phyloP scores from a whole-genome alignment of 2,797 vertebrate genomes.

The Sebastes trivittatus region DNA sequence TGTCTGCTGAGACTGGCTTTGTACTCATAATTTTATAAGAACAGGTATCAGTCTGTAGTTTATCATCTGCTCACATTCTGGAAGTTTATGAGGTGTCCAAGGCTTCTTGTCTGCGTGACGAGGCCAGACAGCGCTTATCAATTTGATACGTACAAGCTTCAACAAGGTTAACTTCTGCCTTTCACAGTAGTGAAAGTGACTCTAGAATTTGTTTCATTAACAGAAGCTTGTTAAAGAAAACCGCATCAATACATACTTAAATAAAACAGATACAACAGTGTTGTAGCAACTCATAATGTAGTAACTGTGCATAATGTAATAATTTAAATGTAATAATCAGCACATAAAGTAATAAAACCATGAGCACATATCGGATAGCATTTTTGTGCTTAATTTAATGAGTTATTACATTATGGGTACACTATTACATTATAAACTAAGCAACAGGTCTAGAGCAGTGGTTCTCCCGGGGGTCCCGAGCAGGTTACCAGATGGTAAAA shows the following conservation, averaged over 20 bases:
- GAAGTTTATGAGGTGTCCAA: background rate
- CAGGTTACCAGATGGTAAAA: too few species aligned
- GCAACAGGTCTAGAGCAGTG: too few species aligned
- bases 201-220: background rate
- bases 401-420: too few species aligned
- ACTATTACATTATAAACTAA: too few species aligned
- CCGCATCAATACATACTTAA: background rate
- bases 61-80: background rate
- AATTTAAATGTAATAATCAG: too few species aligned
- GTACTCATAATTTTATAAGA: background rate
- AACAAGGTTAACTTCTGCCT: background rate
- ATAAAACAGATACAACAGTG: background rate
- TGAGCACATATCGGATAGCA: too few species aligned
- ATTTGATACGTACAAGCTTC: background rate
- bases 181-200: background rate
- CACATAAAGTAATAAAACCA: too few species aligned
- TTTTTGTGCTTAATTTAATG: too few species aligned
- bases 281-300: too few species aligned
- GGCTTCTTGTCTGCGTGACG: background rate
- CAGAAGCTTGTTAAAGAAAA: background rate
- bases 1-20: background rate
- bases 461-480: too few species aligned
- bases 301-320: too few species aligned
- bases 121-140: background rate
- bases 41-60: background rate